Evolutionary conservation across 2,113 vertebrate species (phyloP).

Genomic region (Platysternon megacephalum): DNA sequence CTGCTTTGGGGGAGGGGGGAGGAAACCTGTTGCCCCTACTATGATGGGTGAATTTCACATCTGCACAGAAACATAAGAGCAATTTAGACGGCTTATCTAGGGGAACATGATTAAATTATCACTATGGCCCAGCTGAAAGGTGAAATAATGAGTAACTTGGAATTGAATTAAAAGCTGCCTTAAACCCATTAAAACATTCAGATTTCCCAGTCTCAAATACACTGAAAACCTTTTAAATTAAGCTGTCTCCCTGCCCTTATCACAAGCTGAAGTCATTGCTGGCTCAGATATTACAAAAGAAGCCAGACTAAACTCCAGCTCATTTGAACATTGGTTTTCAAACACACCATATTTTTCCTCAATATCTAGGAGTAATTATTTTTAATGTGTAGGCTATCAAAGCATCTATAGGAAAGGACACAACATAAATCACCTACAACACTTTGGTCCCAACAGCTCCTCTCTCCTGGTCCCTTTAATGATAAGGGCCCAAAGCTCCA

Average conservation of each 20-base stretch:
- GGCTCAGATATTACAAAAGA: conserved; percentile 71
- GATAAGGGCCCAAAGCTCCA: conserved; percentile 14
- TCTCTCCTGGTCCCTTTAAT: conserved; percentile 29
- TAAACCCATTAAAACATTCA: conserved; percentile 73
- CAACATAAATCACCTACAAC: conserved; percentile 65
- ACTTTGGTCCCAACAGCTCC: conserved; percentile 60
- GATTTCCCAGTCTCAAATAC: conserved; percentile 70
- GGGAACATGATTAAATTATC: conserved; percentile 75
- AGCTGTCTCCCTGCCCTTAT: conserved; percentile 68
- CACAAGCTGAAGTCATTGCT: conserved; percentile 56
- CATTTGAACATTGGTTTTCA: conserved; percentile 66
- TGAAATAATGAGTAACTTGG: conserved; percentile 74
- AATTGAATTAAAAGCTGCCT: conserved; percentile 71
- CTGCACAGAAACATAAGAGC: conserved; percentile 45
- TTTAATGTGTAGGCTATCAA: conserved; percentile 68
- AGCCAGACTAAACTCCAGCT: conserved; percentile 66
- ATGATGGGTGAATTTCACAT: conserved; percentile 31
- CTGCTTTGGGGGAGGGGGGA: conserved; percentile 10
- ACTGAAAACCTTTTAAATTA: conserved; percentile 73
- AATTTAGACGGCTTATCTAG: conserved; percentile 67
- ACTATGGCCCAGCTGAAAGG: conserved; percentile 69
- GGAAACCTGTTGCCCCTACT: neutral
- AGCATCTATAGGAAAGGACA: conserved; percentile 64
- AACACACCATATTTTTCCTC: conserved; percentile 58
- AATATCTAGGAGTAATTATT: conserved; percentile 62